Base-by-base conservation (phyloP, 92 coral and sea anemone genomes). In the Muricea muricata region DNA sequence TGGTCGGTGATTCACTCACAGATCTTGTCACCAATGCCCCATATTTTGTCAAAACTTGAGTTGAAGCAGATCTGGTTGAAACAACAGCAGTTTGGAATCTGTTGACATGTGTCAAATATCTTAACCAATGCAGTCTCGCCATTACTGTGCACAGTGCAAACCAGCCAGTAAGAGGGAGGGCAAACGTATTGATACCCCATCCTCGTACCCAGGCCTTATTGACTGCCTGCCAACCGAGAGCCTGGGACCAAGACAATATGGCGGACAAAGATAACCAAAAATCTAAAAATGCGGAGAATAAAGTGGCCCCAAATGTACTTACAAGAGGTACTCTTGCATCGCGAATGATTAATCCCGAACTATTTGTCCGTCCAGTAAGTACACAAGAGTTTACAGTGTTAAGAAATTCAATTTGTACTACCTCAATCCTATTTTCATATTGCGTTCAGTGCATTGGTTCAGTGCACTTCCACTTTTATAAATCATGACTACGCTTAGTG, bases 351-450 rank as follows among this genome's bases (percentile, higher is more conserved):
- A 95, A 95, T 68, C 98, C 98, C 2, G 98, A 95, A 50, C 92
- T 95, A 29, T 95, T 93, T 50, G 87, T 95, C 87, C 92, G 92
- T 76, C 98, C 98, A 20, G 98, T 95, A 86, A 95, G 98, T 82
- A 66, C 72, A 52, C 46, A 24, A n/a, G 42, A 0, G n/a, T n/a
- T 9, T 25, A 46, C 21, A 14, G 2, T 33, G 14, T 66, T 42
- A 54, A 54, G 61, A 58, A 10, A 30, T 25, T 40, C n/a, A n/a
- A n/a, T n/a, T n/a, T n/a, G n/a, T n/a, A n/a, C n/a, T n/a, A n/a
- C n/a, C n/a, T n/a, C n/a, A n/a, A n/a, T n/a, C n/a, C n/a, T n/a
- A n/a, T n/a, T n/a, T n/a, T n/a, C n/a, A n/a, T n/a, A n/a, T n/a
- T n/a, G n/a, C n/a, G n/a, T n/a, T n/a, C n/a, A n/a, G n/a, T n/a